A percentile compares a stretch with the other conserved stretches of the same genome.
Evolutionary conservation across 2,797 vertebrate species (phyloP).

Genomic region (Florisuga fusca): DNA sequence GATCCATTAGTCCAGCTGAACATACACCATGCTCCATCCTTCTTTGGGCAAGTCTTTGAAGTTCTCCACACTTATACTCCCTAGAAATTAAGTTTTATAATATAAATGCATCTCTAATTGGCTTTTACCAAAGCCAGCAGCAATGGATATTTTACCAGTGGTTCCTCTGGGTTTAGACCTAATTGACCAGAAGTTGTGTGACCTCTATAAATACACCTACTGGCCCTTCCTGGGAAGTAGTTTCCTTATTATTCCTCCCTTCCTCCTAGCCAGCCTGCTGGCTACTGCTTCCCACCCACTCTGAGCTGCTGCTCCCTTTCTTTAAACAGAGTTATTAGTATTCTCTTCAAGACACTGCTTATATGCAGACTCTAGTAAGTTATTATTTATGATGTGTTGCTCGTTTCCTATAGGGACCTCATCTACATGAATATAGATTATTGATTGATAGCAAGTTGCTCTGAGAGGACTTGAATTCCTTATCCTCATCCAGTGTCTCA

Average conservation of each 20-base stretch:
- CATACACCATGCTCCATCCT: not conserved
- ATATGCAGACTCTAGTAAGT: not conserved
- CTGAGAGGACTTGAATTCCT: not conserved
- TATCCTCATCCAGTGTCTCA: not conserved
- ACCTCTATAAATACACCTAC: not conserved
- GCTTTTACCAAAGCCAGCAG: conserved; percentile 43
- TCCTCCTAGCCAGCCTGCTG: conserved; percentile 7
- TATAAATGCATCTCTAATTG: conserved; percentile 13
- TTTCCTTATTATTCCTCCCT: not conserved
- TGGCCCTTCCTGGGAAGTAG: not conserved
- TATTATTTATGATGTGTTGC: not conserved
- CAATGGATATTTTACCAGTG: conserved; percentile 40
- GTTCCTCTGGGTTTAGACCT: conserved; percentile 42
- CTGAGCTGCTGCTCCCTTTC: not conserved
- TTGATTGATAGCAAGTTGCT: not conserved
- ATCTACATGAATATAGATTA: not conserved
- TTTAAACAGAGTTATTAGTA: not conserved
- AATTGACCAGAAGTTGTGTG: conserved; percentile 45
- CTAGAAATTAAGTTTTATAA: conserved; percentile 28
- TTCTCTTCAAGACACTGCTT: not conserved
- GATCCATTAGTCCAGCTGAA: not conserved
- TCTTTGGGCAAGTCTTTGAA: conserved; percentile 8
- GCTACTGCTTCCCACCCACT: conserved; percentile 31
- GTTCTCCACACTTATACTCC: not conserved
- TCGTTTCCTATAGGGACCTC: not conserved